These are phyloP conservation scores for Meteorus sp. DNA, from an alignment of 1,140 invertebrate genomes.

Conservation along the genomic window DNA sequence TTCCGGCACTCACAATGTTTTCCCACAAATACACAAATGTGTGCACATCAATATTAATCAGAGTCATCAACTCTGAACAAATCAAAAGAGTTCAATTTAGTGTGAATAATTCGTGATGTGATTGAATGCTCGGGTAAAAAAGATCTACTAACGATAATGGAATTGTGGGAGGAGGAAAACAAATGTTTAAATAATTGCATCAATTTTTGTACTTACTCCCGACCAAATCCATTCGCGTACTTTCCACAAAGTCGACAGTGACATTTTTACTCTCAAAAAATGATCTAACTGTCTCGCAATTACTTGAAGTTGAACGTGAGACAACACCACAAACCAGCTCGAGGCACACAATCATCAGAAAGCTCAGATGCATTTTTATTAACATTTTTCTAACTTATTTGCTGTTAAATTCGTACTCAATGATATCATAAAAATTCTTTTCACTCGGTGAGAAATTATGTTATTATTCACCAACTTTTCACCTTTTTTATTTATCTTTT, in stretches of 20 bases:
- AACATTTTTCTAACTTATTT: neutral
- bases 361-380: conserved; percentile 7
- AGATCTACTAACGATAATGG: neutral
- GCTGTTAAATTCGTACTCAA: no score
- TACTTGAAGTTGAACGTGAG: conserved; percentile 30
- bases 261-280: conserved; percentile 45
- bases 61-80: no score
- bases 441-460: no score
- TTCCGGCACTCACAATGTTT: no score
- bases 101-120: no score
- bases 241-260: conserved; percentile 28
- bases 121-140: no score
- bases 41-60: no score
- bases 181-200: neutral
- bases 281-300: conserved; percentile 39
- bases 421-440: no score
- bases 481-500: no score
- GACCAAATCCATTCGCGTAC: neutral
- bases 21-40: no score
- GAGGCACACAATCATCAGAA: conserved; percentile 21
- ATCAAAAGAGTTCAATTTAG: no score
- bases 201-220: conserved; percentile 26
- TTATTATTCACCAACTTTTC: no score
- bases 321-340: conserved; percentile 27
- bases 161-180: neutral